Evolutionary conservation across 2,888 invertebrate genomes (phyloP).

Genomic region (Diadromus collaris): DNA sequence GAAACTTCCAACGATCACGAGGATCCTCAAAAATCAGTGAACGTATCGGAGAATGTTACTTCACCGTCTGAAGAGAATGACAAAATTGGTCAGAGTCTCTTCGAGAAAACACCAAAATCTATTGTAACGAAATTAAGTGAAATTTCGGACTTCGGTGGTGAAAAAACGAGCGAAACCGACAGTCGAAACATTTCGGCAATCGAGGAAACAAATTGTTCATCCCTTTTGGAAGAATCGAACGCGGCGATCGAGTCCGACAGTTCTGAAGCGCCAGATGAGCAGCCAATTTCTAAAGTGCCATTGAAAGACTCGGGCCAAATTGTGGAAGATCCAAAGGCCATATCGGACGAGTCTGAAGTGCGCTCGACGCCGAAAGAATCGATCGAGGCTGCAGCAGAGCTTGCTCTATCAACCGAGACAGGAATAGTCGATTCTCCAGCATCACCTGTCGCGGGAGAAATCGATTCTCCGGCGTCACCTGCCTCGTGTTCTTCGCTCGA

Average conservation of each 20-base stretch:
- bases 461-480: slow-evolving; percentile 12
- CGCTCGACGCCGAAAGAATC: neutral
- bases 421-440: slow-evolving; percentile 1
- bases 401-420: neutral
- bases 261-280: neutral
- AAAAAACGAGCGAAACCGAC: no score
- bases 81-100: neutral
- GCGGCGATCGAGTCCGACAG: neutral
- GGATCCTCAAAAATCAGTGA: neutral
- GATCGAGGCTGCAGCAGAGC: neutral
- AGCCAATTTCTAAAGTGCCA: neutral
- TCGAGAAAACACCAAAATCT: neutral
- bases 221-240: neutral
- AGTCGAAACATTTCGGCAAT: no score
- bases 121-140: neutral
- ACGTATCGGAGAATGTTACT: neutral
- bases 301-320: neutral
- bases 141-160: neutral
- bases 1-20: neutral
- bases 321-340: neutral
- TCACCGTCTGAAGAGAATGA: neutral
- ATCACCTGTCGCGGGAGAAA: slow-evolving; percentile 12
- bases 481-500: slow-evolving; percentile 5
- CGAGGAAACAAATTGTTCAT: neutral
- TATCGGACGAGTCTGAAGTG: neutral